A percentile compares a stretch with the other conserved stretches of the same genome.
These are phyloP conservation scores for Drosophila kikkawai DNA, from an alignment of 1,140 invertebrate genomes.

Conservation along the genomic window DNA sequence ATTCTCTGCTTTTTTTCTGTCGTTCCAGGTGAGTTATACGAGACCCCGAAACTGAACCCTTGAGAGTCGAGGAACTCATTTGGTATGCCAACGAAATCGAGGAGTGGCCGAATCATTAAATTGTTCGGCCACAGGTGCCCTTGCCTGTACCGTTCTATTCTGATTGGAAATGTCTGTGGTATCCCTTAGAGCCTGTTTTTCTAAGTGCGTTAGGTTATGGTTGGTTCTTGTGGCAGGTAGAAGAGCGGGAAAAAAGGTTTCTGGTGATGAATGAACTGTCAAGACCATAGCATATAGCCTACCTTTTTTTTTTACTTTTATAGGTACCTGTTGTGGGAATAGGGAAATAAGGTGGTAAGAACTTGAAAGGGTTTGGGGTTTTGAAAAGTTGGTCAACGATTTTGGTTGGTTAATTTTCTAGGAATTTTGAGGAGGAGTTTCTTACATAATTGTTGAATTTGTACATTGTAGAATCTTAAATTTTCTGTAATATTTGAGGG, in stretches of 20 bases:
- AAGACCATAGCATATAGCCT: slow-evolving; percentile 20
- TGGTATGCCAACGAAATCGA: slow-evolving; percentile 28
- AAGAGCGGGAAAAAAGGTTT: slow-evolving; percentile 30
- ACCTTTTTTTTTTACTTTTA: slow-evolving; percentile 1
- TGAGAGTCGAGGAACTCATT: slow-evolving; percentile 21
- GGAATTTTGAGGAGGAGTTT: not conserved
- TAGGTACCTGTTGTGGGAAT: slow-evolving; percentile 37
- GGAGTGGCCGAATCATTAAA: slow-evolving; percentile 45
- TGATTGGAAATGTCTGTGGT: slow-evolving; percentile 41
- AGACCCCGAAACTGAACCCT: not conserved
- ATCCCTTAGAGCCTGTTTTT: slow-evolving; percentile 19
- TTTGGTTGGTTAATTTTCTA: not conserved
- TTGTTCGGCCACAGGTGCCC: slow-evolving; percentile 28
- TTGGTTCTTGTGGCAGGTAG: slow-evolving; percentile 50
- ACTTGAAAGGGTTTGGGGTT: not conserved
- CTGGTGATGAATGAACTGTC: slow-evolving; percentile 58
- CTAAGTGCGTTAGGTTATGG: slow-evolving; percentile 63
- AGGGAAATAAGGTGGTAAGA: not conserved
- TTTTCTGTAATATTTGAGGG: not conserved
- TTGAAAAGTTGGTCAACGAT: not conserved
- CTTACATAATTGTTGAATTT: not conserved
- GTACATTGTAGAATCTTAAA: not conserved
- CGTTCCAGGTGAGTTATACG: slow-evolving; percentile 40
- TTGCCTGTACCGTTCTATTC: slow-evolving; percentile 50
- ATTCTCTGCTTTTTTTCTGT: slow-evolving; percentile 18